Evolutionary conservation across 2,888 invertebrate species (phyloP).

Genomic region (Epirrhoe tristata): DNA sequence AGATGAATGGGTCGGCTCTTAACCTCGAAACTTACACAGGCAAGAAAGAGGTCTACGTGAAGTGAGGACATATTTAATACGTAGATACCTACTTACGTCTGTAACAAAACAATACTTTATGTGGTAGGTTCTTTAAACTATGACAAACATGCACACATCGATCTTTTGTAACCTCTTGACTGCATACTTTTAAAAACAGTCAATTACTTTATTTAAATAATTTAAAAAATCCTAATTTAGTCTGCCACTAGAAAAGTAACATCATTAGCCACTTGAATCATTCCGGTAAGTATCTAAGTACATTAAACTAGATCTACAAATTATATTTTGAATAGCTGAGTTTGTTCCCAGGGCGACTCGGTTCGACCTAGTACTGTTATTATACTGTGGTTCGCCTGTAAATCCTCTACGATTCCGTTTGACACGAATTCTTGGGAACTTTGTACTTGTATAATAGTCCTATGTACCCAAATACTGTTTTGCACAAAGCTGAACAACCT

Average conservation of each 20-base stretch:
- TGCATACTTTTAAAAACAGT: not conserved
- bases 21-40: too few relatives aligned
- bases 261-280: not conserved
- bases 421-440: not conserved
- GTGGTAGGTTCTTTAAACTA: too few relatives aligned
- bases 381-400: not conserved
- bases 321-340: not conserved
- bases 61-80: too few relatives aligned
- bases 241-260: not conserved
- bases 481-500: constrained; percentile 10
- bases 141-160: too few relatives aligned
- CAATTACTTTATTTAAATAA: not conserved
- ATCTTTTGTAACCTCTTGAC: too few relatives aligned
- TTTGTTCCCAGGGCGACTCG: not conserved
- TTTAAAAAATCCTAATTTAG: not conserved
- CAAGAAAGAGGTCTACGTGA: too few relatives aligned
- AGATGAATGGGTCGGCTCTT: too few relatives aligned
- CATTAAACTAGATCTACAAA: not conserved
- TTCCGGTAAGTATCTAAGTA: not conserved
- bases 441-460: constrained; percentile 8
- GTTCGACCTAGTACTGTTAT: not conserved
- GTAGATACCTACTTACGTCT: too few relatives aligned
- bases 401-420: constrained; percentile 9
- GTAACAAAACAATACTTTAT: too few relatives aligned
- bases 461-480: constrained; percentile 4